These are phyloP conservation scores for Aleiodes sp. DNA, from an alignment of 1,140 invertebrate species.

Conservation along the genomic window DNA sequence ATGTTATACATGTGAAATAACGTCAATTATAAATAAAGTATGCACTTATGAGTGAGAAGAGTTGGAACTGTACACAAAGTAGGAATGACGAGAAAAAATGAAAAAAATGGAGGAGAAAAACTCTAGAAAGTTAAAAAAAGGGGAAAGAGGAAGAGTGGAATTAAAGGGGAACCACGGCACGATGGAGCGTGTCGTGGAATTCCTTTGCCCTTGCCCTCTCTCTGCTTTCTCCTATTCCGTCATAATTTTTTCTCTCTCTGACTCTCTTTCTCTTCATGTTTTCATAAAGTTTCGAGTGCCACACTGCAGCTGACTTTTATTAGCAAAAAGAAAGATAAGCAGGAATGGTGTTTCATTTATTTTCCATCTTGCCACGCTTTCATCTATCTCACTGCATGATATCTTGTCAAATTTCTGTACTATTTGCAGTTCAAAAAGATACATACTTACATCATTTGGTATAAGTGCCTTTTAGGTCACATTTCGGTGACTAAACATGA, in stretches of 20 bases:
- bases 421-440: no score
- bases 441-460: no score
- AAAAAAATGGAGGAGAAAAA: not conserved
- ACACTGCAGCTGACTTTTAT: not conserved
- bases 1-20: slow-evolving; percentile 11
- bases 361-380: not conserved
- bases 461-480: no score
- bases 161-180: slow-evolving; percentile 10
- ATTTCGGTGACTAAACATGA: no score
- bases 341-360: not conserved
- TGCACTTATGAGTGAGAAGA: not conserved
- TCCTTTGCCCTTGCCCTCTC: not conserved
- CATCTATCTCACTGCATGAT: not conserved
- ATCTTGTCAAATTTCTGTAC: not conserved
- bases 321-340: not conserved
- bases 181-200: slow-evolving; percentile 14
- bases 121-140: no score
- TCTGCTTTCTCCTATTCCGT: not conserved
- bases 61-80: slow-evolving; percentile 1
- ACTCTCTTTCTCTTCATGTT: not conserved
- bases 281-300: slow-evolving; percentile 8
- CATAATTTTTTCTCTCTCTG: not conserved
- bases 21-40: slow-evolving; percentile 17
- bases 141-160: not conserved
- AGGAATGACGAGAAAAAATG: not conserved